Conservation (phyloP, 2,888 invertebrate genomes). For the Leptopterna dolabrata region DNA sequence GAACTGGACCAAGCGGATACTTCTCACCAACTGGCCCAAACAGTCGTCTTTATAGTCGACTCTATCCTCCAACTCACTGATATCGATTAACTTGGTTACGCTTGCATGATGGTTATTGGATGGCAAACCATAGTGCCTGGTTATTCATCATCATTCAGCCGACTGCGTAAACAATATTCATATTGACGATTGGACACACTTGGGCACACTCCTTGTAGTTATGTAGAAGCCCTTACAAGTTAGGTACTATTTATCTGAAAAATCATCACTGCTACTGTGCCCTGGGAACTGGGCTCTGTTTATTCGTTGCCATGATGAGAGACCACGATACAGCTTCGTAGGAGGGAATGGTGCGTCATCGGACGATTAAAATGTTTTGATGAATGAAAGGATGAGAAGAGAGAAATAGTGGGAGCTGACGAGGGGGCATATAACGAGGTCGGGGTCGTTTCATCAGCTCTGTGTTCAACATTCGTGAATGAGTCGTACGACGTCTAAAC, state of each 20-base stretch:
- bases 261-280: background rate
- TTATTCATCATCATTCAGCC: no score
- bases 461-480: background rate
- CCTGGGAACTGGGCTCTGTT: background rate
- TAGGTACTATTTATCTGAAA: background rate
- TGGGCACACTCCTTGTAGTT: no score
- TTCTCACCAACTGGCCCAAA: no score
- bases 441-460: conserved; percentile 33
- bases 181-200: no score
- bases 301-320: background rate
- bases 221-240: no score
- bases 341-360: conserved; percentile 14
- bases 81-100: no score
- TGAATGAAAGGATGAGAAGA: conserved; percentile 30
- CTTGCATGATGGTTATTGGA: no score
- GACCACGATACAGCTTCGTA: background rate
- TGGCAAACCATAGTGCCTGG: no score
- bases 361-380: conserved; percentile 39
- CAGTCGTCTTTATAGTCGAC: no score
- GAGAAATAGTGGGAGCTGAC: background rate
- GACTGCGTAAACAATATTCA: no score
- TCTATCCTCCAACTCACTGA: no score
- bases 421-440: conserved; percentile 16
- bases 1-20: no score
- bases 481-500: background rate